Base-by-base conservation (phyloP, 1,140 invertebrate genomes). In the Agrypnia vestita region DNA sequence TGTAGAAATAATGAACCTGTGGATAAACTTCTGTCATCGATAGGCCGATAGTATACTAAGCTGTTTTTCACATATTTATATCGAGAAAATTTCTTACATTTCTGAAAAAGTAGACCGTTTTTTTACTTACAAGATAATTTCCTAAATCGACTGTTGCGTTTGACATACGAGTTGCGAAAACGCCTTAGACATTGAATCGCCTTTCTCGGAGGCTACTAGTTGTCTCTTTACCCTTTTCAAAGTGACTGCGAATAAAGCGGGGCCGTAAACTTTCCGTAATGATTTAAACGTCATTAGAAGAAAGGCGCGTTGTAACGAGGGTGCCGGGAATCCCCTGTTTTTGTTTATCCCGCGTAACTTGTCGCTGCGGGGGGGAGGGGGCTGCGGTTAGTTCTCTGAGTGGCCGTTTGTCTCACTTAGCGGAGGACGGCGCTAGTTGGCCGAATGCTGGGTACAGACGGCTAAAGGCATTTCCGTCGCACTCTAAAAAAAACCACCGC, bases 351-450 rank as follows among this genome's bases (percentile, higher is more conserved):
- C 47, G 76, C 59, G 76, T 49, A 62, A 67, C 49, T 59, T 79
- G 69, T 71, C 67, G 67, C 46, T 71, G 46, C 9, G 10, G 59
- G 9, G 77, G 25, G 35, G 25, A 35, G 46, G 74, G 71, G 74
- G 76, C 59, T 83, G 82, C 74, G 82, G 82, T 83, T 80, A 73
- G 72, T 72, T 79, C 76, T 78, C 82, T 64, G 80, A 83, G 82
- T 83, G 82, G 80, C 82, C 82, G 82, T 83, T 83, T 81, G 80
- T 83, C 80, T 83, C 82, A 83, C 82, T 83, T 83, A 83, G 82
- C 71, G 53, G 19, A 56, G 74, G 55, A 21, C 64, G 69, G 71
- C 61, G 77, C 77, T 72, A 80, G 72, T 79, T 76, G 61, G 77
- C 77, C 64, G 47, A 35, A 79, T 71, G 53, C 59, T 61, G 35